Conservation (phyloP, 2,888 invertebrate genomes). For the Dugesia japonica region DNA sequence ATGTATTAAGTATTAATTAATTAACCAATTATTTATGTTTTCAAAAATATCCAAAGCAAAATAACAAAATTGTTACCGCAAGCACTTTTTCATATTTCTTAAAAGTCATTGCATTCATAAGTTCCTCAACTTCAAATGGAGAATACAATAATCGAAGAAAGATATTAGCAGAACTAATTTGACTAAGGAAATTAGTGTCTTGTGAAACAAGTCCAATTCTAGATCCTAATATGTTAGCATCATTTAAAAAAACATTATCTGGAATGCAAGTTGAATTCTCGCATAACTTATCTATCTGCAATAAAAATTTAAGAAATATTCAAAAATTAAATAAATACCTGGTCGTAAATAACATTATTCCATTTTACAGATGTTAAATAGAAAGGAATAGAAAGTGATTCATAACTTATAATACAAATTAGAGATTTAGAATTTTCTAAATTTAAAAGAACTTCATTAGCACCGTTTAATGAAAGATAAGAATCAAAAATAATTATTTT, state of each 20-base stretch:
- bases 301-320: not conserved
- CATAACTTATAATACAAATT: conserved; percentile 5
- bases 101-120: not conserved
- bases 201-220: not conserved
- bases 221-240: not conserved
- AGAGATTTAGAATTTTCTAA: not conserved
- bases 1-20: too few relatives aligned
- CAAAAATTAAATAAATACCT: not conserved
- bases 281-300: not conserved
- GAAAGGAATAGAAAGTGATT: not conserved
- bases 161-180: not conserved
- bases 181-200: not conserved
- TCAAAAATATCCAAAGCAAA: too few relatives aligned
- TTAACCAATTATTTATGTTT: too few relatives aligned
- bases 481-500: not conserved
- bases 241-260: not conserved
- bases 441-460: not conserved
- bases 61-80: too few relatives aligned
- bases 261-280: not conserved
- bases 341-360: not conserved
- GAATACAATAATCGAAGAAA: not conserved
- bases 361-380: not conserved
- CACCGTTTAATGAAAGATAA: not conserved
- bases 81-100: too few relatives aligned
- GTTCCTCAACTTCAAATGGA: not conserved